A percentile compares a stretch with the other conserved stretches of the same genome.
Conservation (phyloP, 2,888 invertebrate genomes). For the Tipula lateralis region DNA sequence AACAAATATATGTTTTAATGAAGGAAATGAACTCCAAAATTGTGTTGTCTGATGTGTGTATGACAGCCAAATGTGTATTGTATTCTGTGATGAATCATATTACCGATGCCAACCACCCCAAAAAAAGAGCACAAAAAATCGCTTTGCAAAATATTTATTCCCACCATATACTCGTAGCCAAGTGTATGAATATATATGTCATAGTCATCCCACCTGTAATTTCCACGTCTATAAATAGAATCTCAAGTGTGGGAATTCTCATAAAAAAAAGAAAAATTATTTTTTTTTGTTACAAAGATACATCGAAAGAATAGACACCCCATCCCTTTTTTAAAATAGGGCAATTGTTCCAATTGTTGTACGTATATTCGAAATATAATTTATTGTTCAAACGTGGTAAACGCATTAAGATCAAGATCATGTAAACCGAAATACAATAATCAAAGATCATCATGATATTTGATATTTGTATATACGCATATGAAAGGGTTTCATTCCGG, state of each 20-base stretch:
- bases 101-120: not conserved
- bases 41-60: not conserved
- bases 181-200: not conserved
- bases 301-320: not conserved
- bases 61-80: not conserved
- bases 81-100: not conserved
- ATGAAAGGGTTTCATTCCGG: not conserved
- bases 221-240: not conserved
- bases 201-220: constrained; percentile 15
- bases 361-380: not conserved
- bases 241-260: not conserved
- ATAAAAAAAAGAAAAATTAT: no score
- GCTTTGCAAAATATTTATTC: not conserved
- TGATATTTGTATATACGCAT: not conserved
- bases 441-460: not conserved
- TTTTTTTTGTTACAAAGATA: not conserved
- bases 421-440: not conserved
- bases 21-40: not conserved
- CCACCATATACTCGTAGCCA: no score
- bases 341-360: not conserved
- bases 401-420: not conserved
- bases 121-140: not conserved
- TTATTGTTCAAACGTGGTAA: constrained; percentile 11
- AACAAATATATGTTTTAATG: not conserved
- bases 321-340: not conserved